phyloP scores from a whole-genome alignment of 2,113 vertebrate genomes.

The Ornithorhynchus anatinus region DNA sequence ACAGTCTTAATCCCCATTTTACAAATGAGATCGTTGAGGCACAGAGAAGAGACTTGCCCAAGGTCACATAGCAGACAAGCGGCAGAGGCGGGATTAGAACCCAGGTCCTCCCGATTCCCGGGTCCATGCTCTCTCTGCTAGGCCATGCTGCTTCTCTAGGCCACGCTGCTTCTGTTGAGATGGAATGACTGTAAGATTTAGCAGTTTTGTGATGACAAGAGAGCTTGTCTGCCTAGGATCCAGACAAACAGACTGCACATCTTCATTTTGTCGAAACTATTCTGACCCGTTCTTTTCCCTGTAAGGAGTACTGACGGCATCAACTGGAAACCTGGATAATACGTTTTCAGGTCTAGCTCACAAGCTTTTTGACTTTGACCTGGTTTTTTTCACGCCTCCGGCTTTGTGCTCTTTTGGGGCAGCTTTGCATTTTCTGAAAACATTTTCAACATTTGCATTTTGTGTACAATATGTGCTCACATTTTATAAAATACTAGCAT shows the following conservation, averaged over 20 bases:
- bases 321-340: background rate
- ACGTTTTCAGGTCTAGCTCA: background rate
- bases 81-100: too few species aligned
- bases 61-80: too few species aligned
- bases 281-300: background rate
- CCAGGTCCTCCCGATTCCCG: too few species aligned
- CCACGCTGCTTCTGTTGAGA: too few species aligned
- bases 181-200: slow-evolving; percentile 6
- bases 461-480: too few species aligned
- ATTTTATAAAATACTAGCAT: too few species aligned
- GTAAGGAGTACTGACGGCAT: background rate
- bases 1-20: too few species aligned
- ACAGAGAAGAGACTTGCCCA: too few species aligned
- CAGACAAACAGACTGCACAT: slow-evolving; percentile 24
- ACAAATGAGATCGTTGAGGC: too few species aligned
- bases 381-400: background rate
- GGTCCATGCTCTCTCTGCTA: too few species aligned
- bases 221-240: background rate
- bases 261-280: background rate
- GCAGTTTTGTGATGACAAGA: slow-evolving; percentile 17
- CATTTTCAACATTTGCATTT: too few species aligned
- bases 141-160: too few species aligned
- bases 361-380: background rate
- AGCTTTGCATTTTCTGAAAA: background rate
- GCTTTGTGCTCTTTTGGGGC: background rate